phyloP scores from a whole-genome alignment of 2,888 invertebrate genomes.

The Acleris sparsana region DNA sequence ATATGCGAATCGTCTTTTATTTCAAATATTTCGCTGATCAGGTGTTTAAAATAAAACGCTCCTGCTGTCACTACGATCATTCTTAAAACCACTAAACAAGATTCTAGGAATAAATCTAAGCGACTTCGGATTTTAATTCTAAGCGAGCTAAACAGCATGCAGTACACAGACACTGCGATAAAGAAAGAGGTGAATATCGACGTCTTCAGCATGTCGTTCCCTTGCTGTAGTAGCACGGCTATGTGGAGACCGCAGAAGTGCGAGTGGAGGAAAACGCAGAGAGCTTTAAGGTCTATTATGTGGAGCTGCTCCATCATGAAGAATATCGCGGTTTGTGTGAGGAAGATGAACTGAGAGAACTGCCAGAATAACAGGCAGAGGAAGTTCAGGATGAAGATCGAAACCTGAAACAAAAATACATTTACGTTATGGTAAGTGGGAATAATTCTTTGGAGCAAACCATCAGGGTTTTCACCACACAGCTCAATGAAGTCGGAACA shows the following conservation, averaged over 20 bases:
- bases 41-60: conserved; percentile 70
- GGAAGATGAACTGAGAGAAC: conserved; percentile 92
- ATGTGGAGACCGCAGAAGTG: conserved; percentile 74
- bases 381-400: conserved; percentile 67
- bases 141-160: conserved; percentile 63
- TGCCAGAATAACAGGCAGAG: conserved; percentile 87
- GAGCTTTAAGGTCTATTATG: conserved; percentile 71
- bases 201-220: conserved; percentile 76
- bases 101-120: conserved; percentile 58
- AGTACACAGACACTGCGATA: conserved; percentile 62
- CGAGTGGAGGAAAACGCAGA: conserved; percentile 67
- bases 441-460: no score
- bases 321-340: conserved; percentile 89
- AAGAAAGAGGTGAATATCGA: conserved; percentile 79
- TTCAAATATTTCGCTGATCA: conserved; percentile 62
- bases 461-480: no score
- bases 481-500: no score
- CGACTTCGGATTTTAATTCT: conserved; percentile 61
- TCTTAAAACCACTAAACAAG: conserved; percentile 58
- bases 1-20: conserved; percentile 86
- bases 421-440: no score
- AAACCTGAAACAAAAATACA: conserved; percentile 61
- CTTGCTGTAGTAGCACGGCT: conserved; percentile 68
- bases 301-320: conserved; percentile 86
- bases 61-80: conserved; percentile 48